A percentile compares a stretch with the other conserved stretches of the same genome.
These are phyloP conservation scores for Bufo gargarizans DNA, from an alignment of 2,113 vertebrate species.

Conservation along the genomic window DNA sequence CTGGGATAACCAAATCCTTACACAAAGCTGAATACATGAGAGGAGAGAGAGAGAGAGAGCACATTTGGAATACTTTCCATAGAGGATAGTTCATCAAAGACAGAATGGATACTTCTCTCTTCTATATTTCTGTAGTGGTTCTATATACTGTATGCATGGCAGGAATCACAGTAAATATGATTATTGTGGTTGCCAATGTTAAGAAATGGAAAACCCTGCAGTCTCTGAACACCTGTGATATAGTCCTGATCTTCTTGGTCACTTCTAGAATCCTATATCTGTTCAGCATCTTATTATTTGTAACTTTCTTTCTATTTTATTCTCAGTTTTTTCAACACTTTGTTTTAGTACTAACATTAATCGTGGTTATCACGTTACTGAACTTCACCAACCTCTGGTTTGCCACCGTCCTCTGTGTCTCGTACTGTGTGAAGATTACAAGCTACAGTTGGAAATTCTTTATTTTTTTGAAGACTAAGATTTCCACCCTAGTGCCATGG, in stretches of 20 bases:
- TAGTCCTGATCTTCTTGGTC: background rate
- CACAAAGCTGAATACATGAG: too few species aligned
- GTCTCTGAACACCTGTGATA: background rate
- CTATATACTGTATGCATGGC: background rate
- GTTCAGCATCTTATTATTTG: background rate
- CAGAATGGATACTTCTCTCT: background rate
- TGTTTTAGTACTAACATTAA: background rate
- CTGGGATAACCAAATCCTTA: too few species aligned
- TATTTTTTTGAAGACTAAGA: constrained; percentile 58
- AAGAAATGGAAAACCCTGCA: background rate
- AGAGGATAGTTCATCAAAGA: too few species aligned
- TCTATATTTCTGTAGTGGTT: background rate
- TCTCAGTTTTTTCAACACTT: background rate
- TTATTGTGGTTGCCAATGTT: background rate
- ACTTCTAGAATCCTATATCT: background rate
- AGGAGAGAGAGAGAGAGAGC: too few species aligned
- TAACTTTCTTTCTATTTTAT: background rate
- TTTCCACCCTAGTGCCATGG: constrained; percentile 53
- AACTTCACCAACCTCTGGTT: constrained; percentile 44
- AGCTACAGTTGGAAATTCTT: constrained; percentile 49
- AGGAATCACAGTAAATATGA: background rate
- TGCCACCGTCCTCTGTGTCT: constrained; percentile 56
- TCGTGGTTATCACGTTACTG: constrained; percentile 37
- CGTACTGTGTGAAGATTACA: constrained; percentile 62
- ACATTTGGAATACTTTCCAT: too few species aligned